phyloP scores from a whole-genome alignment of 2,113 vertebrate species.

The Dipodomys ordii region DNA sequence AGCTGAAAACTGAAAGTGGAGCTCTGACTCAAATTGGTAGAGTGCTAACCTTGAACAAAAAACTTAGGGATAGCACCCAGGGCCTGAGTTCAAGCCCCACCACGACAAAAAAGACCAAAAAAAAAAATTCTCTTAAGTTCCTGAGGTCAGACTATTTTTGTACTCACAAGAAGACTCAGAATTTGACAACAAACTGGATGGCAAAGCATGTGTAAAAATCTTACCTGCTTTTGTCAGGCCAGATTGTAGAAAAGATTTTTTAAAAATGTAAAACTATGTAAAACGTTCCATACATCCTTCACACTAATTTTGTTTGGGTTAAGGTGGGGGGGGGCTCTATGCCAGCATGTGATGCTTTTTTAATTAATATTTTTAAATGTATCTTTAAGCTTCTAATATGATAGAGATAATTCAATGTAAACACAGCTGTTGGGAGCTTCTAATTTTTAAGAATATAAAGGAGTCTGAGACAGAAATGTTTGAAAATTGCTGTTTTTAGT shows the following conservation, averaged over 20 bases:
- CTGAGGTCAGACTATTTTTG: background rate
- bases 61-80: no score
- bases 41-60: no score
- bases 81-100: no score
- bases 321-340: no score
- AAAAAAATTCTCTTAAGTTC: background rate
- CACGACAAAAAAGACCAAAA: no score
- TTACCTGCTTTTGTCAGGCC: background rate
- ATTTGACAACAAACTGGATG: background rate
- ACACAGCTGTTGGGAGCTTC: background rate
- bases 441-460: slow-evolving; percentile 6
- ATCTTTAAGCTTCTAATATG: background rate
- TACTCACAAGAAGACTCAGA: background rate
- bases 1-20: no score
- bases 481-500: background rate
- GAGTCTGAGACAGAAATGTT: background rate
- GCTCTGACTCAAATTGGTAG: no score
- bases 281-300: background rate
- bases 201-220: background rate
- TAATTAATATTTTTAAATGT: background rate
- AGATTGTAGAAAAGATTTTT: background rate
- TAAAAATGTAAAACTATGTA: background rate
- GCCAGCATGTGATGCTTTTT: background rate
- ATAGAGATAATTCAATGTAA: background rate
- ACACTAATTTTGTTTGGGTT: background rate